These are phyloP conservation scores for Chymomyza caudatula DNA, from an alignment of 2,888 invertebrate genomes.

Conservation along the genomic window DNA sequence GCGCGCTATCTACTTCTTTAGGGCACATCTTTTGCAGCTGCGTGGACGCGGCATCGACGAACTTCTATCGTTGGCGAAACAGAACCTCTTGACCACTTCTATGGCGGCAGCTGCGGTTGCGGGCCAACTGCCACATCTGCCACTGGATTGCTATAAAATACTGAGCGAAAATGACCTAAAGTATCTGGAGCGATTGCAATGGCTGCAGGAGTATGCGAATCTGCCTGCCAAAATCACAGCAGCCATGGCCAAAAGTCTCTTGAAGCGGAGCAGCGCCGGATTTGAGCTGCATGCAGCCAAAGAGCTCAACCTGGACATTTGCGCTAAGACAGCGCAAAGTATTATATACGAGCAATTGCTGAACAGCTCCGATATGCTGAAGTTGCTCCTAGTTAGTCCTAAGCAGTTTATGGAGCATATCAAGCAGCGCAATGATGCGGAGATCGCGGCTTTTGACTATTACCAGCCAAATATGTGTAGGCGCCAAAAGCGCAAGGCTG, in stretches of 20 bases:
- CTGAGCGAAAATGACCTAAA: slow-evolving; percentile 5
- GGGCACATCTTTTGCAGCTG: slow-evolving; percentile 95
- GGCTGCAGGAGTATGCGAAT: not conserved
- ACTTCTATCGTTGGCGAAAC: slow-evolving; percentile 78
- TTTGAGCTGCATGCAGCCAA: not conserved
- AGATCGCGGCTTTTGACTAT: too few relatives aligned
- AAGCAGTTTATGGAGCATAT: slow-evolving; percentile 30
- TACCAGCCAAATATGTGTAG: not conserved
- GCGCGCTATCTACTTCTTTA: slow-evolving; percentile 87
- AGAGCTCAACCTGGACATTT: not conserved
- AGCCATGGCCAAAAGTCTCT: not conserved
- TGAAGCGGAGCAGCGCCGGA: not conserved
- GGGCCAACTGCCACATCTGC: slow-evolving; percentile 28
- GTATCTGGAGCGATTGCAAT: not conserved
- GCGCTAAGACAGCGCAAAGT: not conserved
- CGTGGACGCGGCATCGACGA: slow-evolving; percentile 85
- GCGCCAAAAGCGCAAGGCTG: not conserved
- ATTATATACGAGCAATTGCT: not conserved
- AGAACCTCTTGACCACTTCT: slow-evolving; percentile 60
- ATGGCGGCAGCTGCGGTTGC: slow-evolving; percentile 26
- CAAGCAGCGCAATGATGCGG: not conserved
- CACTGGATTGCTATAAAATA: slow-evolving; percentile 42
- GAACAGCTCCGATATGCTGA: slow-evolving; percentile 9
- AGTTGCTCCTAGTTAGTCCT: slow-evolving; percentile 17
- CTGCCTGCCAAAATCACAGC: not conserved